phyloP scores from a whole-genome alignment of 2,797 vertebrate species.

The Acanthurus leucopareius region DNA sequence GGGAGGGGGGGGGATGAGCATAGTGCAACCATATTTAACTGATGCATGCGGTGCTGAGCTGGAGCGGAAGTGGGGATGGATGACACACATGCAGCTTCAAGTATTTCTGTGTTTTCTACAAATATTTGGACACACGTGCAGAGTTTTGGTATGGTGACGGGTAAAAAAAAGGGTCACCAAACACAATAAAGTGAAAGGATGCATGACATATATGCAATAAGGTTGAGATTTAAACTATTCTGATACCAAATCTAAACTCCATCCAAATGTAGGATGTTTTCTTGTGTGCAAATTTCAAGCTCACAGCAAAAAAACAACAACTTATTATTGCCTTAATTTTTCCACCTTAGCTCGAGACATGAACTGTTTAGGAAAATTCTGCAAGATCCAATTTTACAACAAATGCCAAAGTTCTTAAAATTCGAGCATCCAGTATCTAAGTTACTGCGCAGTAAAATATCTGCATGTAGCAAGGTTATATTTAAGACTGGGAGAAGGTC shows the following conservation, averaged over 20 bases:
- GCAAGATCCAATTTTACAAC: not conserved
- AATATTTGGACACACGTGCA: not conserved
- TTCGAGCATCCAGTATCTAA: no score
- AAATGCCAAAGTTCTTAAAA: not conserved
- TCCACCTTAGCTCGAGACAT: not conserved
- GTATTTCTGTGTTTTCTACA: constrained; percentile 14
- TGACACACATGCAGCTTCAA: not conserved
- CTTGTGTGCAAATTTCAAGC: not conserved
- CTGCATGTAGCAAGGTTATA: not conserved
- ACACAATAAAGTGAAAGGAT: not conserved
- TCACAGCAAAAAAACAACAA: no score
- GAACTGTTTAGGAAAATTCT: not conserved
- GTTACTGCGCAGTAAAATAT: not conserved
- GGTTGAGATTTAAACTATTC: not conserved
- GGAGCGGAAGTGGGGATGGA: constrained; percentile 14
- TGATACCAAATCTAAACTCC: not conserved
- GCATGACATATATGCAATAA: not conserved
- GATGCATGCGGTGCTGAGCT: not conserved
- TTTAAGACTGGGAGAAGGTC: not conserved
- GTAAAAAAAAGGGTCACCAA: no score
- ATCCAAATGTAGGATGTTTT: not conserved
- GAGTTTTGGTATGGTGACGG: not conserved
- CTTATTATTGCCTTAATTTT: not conserved
- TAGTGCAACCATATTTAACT: constrained; percentile 40
- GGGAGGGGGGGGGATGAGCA: constrained; percentile 15